These are phyloP conservation scores for Drosophila neoperkinsi DNA, from an alignment of 2,888 invertebrate species.

Conservation along the genomic window DNA sequence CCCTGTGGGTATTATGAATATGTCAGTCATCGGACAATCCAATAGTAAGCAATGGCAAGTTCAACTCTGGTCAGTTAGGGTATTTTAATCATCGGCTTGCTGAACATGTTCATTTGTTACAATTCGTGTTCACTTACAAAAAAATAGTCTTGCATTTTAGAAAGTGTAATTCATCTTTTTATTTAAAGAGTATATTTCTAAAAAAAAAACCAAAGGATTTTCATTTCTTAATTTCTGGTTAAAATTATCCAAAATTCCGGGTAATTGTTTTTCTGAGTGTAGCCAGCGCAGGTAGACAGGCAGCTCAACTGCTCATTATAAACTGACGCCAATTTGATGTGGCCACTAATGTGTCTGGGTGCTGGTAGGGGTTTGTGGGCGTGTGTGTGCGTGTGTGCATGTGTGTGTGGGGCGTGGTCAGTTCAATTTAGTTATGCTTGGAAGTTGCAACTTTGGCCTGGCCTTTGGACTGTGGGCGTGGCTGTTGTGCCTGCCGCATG, in stretches of 20 bases:
- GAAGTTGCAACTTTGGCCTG: slow-evolving; percentile 11
- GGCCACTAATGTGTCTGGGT: slow-evolving; percentile 32
- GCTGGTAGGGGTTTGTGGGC: not conserved
- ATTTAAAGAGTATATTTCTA: not conserved
- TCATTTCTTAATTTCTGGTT: not conserved
- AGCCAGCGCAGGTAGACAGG: slow-evolving; percentile 1
- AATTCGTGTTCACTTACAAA: not conserved
- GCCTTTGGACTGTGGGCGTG: slow-evolving; percentile 29
- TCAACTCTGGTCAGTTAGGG: not conserved
- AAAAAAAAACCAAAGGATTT: not conserved
- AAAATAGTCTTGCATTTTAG: not conserved
- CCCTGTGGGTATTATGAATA: not conserved
- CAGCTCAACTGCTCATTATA: slow-evolving; percentile 40
- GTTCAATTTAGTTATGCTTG: slow-evolving; percentile 15
- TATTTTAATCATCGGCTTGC: not conserved
- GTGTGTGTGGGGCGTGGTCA: slow-evolving; percentile 33
- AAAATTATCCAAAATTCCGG: not conserved
- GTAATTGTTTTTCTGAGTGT: not conserved
- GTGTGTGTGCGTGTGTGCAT: not conserved
- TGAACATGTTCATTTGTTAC: not conserved
- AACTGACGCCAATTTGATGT: slow-evolving; percentile 40
- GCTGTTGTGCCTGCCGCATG: slow-evolving; percentile 34
- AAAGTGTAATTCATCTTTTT: not conserved
- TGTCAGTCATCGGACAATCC: not conserved
- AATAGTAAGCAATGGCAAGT: not conserved